Base-by-base conservation (phyloP, 2,888 invertebrate genomes). In the Leucoptera coffeella region DNA sequence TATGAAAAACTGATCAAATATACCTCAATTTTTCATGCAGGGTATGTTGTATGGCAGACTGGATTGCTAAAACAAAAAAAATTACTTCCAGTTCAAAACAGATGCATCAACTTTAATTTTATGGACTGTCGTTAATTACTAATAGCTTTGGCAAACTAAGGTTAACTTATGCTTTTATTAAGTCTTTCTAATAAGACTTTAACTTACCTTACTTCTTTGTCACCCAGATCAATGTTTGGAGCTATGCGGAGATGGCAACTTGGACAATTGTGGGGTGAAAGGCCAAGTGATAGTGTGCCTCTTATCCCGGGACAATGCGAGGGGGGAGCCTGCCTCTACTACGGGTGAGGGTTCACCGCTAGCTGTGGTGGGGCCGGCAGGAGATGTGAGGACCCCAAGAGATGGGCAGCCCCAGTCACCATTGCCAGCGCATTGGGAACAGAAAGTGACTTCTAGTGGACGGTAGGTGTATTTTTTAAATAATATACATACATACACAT, bases 251-350 rank as follows among this genome's bases (percentile, higher is more conserved):
- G 85, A 87, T 34, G 83, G 84, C 30, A 77, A 83, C 9, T 89
- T 89, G 35, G 93, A 93, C 49, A 80, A 82, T 26, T 92, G 94
- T 41, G 82, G 86, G 19, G 90, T 95, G 3, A 82, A 88, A 37
- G 96, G 96, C 2, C 93, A 95, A 69, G 90, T 96, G 28, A 93
- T 95, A 23, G 86, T 96, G 31, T 93, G 93, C 9, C 67, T 96
- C 25, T 75, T 94, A 43, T 92, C 94, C 0, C 78, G 94, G 22
- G 95, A 95, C 53, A 82, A 85, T 4, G 75, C 79, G 23, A 87
- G 36, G 64, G 94, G 44, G 78, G 67, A 94, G 54, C 87, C 90
- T 2, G 86, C 89, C 5, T 83, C 86, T 23, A 84, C 86, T 10
- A 74, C 76, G 3, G 84, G 85, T 1, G 82, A 80, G 37, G 65